Percentiles rank a stretch among this genome's conserved stretches.
Evolutionary conservation across 2,888 invertebrate species (phyloP).

Genomic region (Acrocyrtus sp.): DNA sequence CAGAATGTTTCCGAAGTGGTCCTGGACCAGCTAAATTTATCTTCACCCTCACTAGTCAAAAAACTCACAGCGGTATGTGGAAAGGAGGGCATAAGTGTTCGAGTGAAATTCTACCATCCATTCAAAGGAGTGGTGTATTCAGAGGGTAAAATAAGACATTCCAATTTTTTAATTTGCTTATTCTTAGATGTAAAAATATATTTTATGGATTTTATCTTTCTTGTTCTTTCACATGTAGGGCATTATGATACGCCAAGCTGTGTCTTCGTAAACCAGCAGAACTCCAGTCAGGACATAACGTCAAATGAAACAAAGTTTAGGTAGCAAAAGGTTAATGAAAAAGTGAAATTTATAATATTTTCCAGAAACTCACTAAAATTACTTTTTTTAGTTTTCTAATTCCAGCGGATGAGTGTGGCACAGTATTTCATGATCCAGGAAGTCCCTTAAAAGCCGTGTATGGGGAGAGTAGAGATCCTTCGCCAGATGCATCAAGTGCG

Average conservation of each 20-base stretch:
- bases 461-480: neutral
- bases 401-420: slow-evolving; percentile 60
- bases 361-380: too few species aligned
- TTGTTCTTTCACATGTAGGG: slow-evolving; percentile 29
- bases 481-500: slow-evolving; percentile 12
- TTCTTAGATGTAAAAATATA: too few species aligned
- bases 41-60: slow-evolving; percentile 44
- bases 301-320: slow-evolving; percentile 38
- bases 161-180: too few species aligned
- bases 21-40: slow-evolving; percentile 8
- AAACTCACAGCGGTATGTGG: slow-evolving; percentile 59
- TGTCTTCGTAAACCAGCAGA: slow-evolving; percentile 53
- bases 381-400: slow-evolving; percentile 57
- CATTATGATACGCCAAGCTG: slow-evolving; percentile 59
- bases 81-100: slow-evolving; percentile 59
- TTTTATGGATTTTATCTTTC: too few species aligned
- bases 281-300: neutral
- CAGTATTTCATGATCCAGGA: slow-evolving; percentile 54
- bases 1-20: too few species aligned
- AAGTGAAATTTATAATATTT: neutral
- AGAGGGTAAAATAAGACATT: slow-evolving; percentile 52
- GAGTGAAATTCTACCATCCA: slow-evolving; percentile 52
- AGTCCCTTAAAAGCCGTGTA: slow-evolving; percentile 6
- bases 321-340: too few species aligned
- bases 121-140: slow-evolving; percentile 61